Base-by-base conservation (phyloP, 2,797 vertebrate species). In the Podargus strigoides region DNA sequence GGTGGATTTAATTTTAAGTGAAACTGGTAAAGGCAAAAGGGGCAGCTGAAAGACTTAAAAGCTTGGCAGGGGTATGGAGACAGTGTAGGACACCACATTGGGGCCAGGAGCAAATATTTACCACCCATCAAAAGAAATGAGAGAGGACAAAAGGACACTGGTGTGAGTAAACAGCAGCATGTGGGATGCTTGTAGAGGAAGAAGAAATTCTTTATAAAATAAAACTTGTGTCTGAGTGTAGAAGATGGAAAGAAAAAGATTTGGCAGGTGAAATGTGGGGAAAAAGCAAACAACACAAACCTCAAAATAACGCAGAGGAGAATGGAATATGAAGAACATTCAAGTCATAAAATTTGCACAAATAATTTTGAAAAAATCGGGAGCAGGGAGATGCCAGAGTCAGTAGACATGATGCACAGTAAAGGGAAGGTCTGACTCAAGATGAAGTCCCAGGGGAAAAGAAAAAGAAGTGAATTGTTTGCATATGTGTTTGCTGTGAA, bases 241-340 rank as follows among this genome's bases (percentile, higher is more conserved):
- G 32, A 55, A 68, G 55, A 30, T 24, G 20, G 46, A 30, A 89
- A 89, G 32, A 80, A 6, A 21, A 47, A 62, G 6, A n/a, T 63
- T 39, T n/a, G 46, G 23, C 36, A 66, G 42, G 37, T 73, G 52
- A 62, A 87, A 70, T 24, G 55, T n/a, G n/a, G 10, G 10, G 21
- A 7, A 21, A 75, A 11, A 64, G 16, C 6, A 56, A 37, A 36
- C 11, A 37, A 0, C 2, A 2, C 19, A 8, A 68, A 26, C 2
- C 41, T 10, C 8, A 26, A 92, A 55, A 20, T 60, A 68, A 56
- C 36, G 42, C 26, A 34, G 50, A 92, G 30, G 19, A 67, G 70
- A 59, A 41, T 0, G 1, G 15, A 55, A 13, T 47, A 21, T 4
- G 23, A 66, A 47, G 42, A 47, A 74, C 7, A 18, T 44, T 49